phyloP scores from a whole-genome alignment of 2,113 vertebrate genomes.

The Siphamia tubifer region DNA sequence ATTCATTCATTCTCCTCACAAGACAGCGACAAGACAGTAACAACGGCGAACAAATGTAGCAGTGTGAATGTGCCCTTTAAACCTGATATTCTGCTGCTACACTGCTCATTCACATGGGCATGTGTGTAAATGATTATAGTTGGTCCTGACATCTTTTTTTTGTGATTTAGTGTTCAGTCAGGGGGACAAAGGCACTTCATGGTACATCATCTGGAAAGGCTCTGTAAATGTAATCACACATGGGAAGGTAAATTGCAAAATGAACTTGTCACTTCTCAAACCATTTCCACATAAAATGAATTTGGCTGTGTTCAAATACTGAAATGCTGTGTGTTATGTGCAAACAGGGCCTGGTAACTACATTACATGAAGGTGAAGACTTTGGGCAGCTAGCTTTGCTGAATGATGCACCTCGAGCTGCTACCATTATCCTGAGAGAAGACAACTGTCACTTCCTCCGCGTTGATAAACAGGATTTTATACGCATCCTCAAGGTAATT shows the following conservation, averaged over 20 bases:
- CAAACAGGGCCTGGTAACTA: slow-evolving; percentile 89
- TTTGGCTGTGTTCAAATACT: neutral
- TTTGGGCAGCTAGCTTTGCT: slow-evolving; percentile 94
- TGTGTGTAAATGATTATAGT: neutral
- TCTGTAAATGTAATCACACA: slow-evolving; percentile 97
- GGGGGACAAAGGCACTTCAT: slow-evolving; percentile 94
- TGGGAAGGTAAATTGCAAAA: slow-evolving; percentile 89
- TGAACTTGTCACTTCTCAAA: too few relatives aligned
- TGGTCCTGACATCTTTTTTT: slow-evolving; percentile 1
- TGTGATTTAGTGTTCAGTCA: slow-evolving; percentile 91
- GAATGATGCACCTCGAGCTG: slow-evolving; percentile 90
- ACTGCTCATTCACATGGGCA: neutral
- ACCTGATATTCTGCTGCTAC: neutral
- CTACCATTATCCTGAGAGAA: slow-evolving; percentile 92
- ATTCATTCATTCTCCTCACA: too few relatives aligned
- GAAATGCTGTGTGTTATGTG: neutral
- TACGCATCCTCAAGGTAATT: slow-evolving; percentile 91
- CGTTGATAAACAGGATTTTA: slow-evolving; percentile 95
- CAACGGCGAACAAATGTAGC: too few relatives aligned
- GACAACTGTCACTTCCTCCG: slow-evolving; percentile 95
- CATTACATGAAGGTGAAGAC: slow-evolving; percentile 91
- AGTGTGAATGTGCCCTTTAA: neutral
- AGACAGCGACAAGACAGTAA: too few relatives aligned
- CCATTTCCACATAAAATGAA: neutral
- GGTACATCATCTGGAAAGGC: slow-evolving; percentile 99